Percentiles rank a stretch among this genome's conserved stretches.
Conservation (phyloP, 2,113 vertebrate genomes). For the Leptodactylus fuscus region DNA sequence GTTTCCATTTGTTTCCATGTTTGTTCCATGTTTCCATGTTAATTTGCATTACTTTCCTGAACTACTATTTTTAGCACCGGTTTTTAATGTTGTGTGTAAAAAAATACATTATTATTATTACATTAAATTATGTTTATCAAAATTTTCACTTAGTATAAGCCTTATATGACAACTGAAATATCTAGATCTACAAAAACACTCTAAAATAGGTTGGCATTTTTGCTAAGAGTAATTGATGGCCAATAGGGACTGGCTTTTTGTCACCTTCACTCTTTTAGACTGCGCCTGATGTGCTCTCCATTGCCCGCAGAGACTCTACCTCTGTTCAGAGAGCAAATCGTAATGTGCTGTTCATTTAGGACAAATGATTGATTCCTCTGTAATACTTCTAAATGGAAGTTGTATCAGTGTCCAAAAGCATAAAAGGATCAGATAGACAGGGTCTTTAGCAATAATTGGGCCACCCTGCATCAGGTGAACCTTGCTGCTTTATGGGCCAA, state of each 20-base stretch:
- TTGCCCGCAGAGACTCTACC: constrained; percentile 66
- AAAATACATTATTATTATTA: no score
- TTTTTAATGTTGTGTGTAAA: background rate
- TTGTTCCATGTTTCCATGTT: no score
- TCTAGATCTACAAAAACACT: background rate
- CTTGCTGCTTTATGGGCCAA: constrained; percentile 80
- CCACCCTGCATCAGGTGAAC: constrained; percentile 88
- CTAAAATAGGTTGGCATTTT: constrained; percentile 41
- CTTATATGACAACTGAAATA: background rate
- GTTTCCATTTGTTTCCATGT: no score
- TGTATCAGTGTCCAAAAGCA: constrained; percentile 65
- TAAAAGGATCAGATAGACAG: constrained; percentile 69
- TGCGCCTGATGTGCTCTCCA: constrained; percentile 68
- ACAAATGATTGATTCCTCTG: constrained; percentile 84
- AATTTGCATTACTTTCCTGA: no score
- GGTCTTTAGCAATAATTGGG: constrained; percentile 82
- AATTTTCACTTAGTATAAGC: background rate
- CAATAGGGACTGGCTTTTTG: constrained; percentile 76
- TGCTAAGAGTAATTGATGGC: constrained; percentile 71
- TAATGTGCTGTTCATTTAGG: constrained; percentile 67
- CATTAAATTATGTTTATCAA: background rate
- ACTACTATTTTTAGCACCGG: background rate
- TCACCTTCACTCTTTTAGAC: constrained; percentile 77
- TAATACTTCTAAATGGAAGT: constrained; percentile 87
- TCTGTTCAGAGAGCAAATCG: constrained; percentile 65